These are phyloP conservation scores for Heliconius sara DNA, from an alignment of 2,888 invertebrate genomes.

Conservation along the genomic window DNA sequence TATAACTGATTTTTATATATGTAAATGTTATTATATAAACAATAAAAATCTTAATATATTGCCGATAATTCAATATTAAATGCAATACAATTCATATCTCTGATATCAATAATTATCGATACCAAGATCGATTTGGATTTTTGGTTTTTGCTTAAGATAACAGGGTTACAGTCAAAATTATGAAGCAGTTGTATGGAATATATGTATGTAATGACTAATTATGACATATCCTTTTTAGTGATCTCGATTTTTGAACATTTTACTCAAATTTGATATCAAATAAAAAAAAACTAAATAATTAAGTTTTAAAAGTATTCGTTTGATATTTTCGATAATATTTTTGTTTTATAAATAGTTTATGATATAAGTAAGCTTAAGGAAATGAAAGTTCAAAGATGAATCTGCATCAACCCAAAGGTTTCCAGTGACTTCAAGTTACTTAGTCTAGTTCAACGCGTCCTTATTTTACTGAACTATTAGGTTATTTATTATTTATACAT, in stretches of 20 bases:
- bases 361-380: constrained; percentile 50
- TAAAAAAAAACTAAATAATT: neutral
- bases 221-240: constrained; percentile 38
- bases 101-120: neutral
- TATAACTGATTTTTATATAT: neutral
- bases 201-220: neutral
- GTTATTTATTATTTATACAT: neutral
- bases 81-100: neutral
- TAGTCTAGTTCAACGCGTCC: constrained; percentile 28
- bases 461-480: constrained; percentile 25
- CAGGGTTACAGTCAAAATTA: neutral
- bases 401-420: constrained; percentile 50
- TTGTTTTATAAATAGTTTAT: constrained; percentile 39
- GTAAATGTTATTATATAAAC: neutral
- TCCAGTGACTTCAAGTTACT: constrained; percentile 46
- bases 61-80: neutral
- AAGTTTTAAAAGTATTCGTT: constrained; percentile 11
- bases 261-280: constrained; percentile 15
- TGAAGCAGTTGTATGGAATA: neutral
- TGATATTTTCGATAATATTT: constrained; percentile 31
- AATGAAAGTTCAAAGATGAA: constrained; percentile 64
- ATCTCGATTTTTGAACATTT: constrained; percentile 41
- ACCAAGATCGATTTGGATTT: neutral
- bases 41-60: neutral
- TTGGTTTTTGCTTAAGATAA: neutral